phyloP scores from a whole-genome alignment of 2,888 invertebrate genomes.

The Cryptocephalus moraei region DNA sequence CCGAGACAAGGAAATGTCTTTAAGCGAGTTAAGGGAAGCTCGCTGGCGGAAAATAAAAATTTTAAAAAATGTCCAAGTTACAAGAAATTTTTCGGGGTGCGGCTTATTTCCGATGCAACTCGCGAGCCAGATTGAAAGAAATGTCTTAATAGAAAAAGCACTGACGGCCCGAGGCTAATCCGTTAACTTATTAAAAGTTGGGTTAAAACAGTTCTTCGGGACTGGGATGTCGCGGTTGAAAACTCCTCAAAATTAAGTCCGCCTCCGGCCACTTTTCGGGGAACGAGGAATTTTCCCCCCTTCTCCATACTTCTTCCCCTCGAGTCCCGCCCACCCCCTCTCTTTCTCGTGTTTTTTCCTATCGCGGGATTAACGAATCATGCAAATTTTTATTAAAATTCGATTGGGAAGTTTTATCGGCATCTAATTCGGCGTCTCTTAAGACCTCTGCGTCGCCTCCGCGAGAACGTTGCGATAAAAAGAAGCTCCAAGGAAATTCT shows the following conservation, averaged over 20 bases:
- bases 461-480: neutral
- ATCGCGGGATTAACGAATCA: constrained; percentile 35
- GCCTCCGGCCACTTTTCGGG: constrained; percentile 26
- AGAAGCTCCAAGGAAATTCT: too few relatives aligned
- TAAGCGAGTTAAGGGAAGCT: neutral
- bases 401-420: constrained; percentile 30
- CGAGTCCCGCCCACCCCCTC: constrained; percentile 18
- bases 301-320: constrained; percentile 19
- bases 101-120: constrained; percentile 7
- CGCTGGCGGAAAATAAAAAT: neutral
- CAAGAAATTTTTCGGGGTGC: constrained; percentile 4
- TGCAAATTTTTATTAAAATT: constrained; percentile 39
- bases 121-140: constrained; percentile 12
- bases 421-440: constrained; percentile 1
- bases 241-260: neutral
- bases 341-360: neutral
- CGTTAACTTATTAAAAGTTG: constrained; percentile 39
- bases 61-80: neutral
- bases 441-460: neutral
- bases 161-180: constrained; percentile 34
- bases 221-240: neutral
- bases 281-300: constrained; percentile 4
- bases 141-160: constrained; percentile 34
- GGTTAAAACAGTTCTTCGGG: constrained; percentile 34
- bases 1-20: neutral